phyloP scores from a whole-genome alignment of 1,140 invertebrate genomes.

The Eriosoma lanigerum region DNA sequence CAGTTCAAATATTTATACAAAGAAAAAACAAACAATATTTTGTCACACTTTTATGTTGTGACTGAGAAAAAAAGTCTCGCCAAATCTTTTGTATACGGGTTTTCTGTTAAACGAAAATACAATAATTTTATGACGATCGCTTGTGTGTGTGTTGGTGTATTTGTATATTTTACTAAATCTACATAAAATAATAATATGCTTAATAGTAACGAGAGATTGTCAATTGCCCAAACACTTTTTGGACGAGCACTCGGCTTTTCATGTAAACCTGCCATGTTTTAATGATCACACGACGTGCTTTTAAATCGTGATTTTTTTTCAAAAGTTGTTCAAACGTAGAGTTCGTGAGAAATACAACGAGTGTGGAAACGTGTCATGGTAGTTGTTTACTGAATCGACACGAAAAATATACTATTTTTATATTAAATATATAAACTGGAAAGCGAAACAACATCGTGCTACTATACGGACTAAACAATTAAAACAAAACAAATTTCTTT shows the following conservation, averaged over 20 bases:
- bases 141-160: not conserved
- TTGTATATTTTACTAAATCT: not conserved
- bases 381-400: too few relatives aligned
- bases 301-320: conserved; percentile 6
- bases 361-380: not conserved
- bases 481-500: too few relatives aligned
- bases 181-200: too few relatives aligned
- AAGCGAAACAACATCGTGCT: not conserved
- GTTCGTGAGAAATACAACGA: not conserved
- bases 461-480: too few relatives aligned
- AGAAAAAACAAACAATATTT: not conserved
- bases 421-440: too few relatives aligned
- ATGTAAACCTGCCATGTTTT: not conserved
- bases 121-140: not conserved
- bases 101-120: not conserved
- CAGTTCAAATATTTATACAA: not conserved
- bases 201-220: not conserved
- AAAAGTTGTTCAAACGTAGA: not conserved
- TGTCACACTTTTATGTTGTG: not conserved
- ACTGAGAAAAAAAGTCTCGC: too few relatives aligned
- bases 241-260: not conserved
- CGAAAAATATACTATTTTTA: not conserved
- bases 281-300: not conserved
- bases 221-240: conserved; percentile 25
- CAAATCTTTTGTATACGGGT: not conserved